Evolutionary conservation across 30 jellyfish, hydroid and myxozoan species (phyloP).

Genomic region (Turritopsis rubra): DNA sequence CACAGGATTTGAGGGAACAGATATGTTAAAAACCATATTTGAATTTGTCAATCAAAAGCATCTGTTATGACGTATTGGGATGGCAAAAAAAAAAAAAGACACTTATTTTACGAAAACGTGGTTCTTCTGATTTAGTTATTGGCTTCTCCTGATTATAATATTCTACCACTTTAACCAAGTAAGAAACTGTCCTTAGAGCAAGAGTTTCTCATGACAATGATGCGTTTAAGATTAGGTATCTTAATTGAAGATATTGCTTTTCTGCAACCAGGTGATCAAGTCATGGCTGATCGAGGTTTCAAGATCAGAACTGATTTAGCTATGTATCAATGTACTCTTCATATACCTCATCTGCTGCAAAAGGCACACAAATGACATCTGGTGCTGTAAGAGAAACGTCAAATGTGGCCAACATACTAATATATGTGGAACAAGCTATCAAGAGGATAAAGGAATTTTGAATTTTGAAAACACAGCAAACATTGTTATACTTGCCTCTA

Average conservation of each 20-base stretch:
- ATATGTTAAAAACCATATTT: no score
- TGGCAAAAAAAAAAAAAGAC: conserved; percentile 44
- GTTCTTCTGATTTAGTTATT: conserved; percentile 19
- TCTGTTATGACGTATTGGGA: conserved; percentile 47
- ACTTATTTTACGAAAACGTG: background rate
- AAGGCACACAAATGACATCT: conserved; percentile 39
- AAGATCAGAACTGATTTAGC: no score
- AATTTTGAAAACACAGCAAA: no score
- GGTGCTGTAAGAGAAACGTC: no score
- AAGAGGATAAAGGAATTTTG: no score
- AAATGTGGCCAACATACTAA: no score
- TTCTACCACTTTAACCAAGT: conserved; percentile 26
- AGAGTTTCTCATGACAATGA: conserved; percentile 44
- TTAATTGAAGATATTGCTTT: conserved; percentile 46
- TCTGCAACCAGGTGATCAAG: conserved; percentile 49
- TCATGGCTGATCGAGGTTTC: no score
- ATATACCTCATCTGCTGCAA: conserved; percentile 48
- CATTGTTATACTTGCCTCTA: no score
- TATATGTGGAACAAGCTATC: no score
- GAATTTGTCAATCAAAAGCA: no score
- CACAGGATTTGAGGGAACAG: no score
- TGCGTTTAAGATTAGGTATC: conserved; percentile 34
- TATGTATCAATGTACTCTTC: conserved; percentile 31
- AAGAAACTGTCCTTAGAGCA: conserved; percentile 45
- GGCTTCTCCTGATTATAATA: conserved; percentile 21